phyloP scores from a whole-genome alignment of 2,797 vertebrate genomes.

The Podarcis siculus region DNA sequence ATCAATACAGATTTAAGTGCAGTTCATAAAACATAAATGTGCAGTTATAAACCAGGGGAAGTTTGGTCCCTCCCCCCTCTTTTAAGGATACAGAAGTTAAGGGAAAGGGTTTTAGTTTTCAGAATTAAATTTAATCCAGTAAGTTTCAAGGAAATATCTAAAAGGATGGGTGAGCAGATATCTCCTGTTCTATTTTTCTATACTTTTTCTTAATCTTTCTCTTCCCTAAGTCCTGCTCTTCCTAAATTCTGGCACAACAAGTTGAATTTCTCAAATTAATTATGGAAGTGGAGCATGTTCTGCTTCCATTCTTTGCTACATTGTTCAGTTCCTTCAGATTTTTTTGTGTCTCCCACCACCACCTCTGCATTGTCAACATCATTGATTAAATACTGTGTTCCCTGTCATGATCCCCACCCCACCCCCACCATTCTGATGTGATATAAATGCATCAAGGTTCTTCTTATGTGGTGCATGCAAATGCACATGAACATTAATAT shows the following conservation, averaged over 20 bases:
- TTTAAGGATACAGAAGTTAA: slow-evolving; percentile 12
- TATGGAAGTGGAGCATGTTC: too few relatives aligned
- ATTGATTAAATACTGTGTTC: too few relatives aligned
- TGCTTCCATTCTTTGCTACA: too few relatives aligned
- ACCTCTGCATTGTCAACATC: too few relatives aligned
- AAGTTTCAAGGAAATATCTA: neutral
- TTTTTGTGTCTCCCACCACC: too few relatives aligned
- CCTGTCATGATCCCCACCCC: too few relatives aligned
- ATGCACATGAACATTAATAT: too few relatives aligned
- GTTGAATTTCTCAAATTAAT: neutral
- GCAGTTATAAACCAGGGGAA: neutral
- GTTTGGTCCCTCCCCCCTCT: neutral
- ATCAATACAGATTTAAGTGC: neutral
- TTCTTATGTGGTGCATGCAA: too few relatives aligned
- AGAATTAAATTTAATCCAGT: neutral
- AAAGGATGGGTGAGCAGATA: neutral
- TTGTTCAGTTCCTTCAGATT: too few relatives aligned
- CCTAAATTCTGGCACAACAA: neutral
- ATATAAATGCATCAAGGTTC: too few relatives aligned
- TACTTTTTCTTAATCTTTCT: neutral
- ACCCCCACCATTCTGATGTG: too few relatives aligned
- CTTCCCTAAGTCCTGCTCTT: neutral
- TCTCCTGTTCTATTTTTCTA: neutral
- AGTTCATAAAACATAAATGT: slow-evolving; percentile 16
- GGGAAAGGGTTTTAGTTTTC: neutral